These are phyloP conservation scores for Rhinoraja longicauda DNA, from an alignment of 2,797 vertebrate species.

Conservation along the genomic window DNA sequence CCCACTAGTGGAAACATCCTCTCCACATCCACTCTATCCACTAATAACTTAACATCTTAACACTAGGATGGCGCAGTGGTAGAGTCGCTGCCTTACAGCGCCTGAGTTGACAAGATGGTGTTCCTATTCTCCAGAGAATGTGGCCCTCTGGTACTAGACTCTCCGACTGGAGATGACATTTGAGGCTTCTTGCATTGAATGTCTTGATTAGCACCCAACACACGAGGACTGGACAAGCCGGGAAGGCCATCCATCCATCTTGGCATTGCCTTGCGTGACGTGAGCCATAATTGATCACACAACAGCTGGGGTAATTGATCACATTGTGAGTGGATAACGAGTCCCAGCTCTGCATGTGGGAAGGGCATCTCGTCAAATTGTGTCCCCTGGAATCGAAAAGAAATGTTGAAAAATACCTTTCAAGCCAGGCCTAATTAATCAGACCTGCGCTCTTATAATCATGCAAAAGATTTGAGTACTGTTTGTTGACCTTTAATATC, in stretches of 20 bases:
- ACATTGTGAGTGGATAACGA: not conserved
- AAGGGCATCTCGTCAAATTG: not conserved
- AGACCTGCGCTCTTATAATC: not conserved
- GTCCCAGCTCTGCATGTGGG: no score
- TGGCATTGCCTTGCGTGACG: not conserved
- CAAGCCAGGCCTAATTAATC: slow-evolving; percentile 2
- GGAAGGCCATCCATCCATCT: not conserved
- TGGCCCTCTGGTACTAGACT: not conserved
- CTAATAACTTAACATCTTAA: no score
- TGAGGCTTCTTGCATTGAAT: not conserved
- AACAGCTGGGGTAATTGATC: not conserved
- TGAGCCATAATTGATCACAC: not conserved
- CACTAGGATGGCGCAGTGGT: no score
- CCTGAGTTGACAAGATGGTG: no score
- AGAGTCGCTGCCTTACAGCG: no score
- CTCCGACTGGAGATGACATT: not conserved
- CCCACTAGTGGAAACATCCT: no score
- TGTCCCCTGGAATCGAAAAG: not conserved
- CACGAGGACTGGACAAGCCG: not conserved
- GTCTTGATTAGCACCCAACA: not conserved
- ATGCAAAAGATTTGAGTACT: slow-evolving; percentile 24
- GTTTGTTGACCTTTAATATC: slow-evolving; percentile 21
- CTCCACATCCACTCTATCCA: no score
- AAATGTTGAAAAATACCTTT: not conserved
- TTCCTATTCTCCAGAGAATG: no score